Conservation (phyloP, 2,113 vertebrate genomes). For the Octodon degus region DNA sequence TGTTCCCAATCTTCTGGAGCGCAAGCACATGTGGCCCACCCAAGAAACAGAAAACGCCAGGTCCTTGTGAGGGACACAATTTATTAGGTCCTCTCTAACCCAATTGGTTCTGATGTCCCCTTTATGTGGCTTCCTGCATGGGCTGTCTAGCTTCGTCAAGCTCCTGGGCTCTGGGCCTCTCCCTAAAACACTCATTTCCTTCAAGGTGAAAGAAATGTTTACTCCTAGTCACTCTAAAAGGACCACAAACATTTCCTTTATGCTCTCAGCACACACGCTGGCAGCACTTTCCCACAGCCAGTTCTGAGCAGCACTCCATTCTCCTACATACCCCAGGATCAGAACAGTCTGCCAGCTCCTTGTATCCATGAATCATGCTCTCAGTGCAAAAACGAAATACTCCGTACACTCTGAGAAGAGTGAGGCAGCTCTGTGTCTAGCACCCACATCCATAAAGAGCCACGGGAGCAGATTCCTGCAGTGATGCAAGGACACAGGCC, state of each 20-base stretch:
- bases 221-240: not conserved
- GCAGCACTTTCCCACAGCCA: not conserved
- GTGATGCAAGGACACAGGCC: not conserved
- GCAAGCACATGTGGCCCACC: conserved; percentile 63
- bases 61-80: conserved; percentile 45
- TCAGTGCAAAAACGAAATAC: not conserved
- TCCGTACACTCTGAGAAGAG: not conserved
- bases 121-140: not conserved
- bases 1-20: conserved; percentile 67
- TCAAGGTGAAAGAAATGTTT: conserved; percentile 55
- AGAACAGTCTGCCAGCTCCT: not conserved
- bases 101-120: conserved; percentile 27
- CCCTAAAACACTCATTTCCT: conserved; percentile 41
- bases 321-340: not conserved
- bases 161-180: not conserved
- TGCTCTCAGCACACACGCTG: not conserved
- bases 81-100: conserved; percentile 49
- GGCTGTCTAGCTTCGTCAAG: not conserved
- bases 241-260: conserved; percentile 40
- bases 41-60: conserved; percentile 35
- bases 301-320: not conserved
- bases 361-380: not conserved
- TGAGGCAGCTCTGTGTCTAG: not conserved
- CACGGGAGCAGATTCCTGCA: not conserved
- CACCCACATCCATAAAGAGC: not conserved